Base-by-base conservation (phyloP, 2,888 invertebrate genomes). In the Lasius platythorax region DNA sequence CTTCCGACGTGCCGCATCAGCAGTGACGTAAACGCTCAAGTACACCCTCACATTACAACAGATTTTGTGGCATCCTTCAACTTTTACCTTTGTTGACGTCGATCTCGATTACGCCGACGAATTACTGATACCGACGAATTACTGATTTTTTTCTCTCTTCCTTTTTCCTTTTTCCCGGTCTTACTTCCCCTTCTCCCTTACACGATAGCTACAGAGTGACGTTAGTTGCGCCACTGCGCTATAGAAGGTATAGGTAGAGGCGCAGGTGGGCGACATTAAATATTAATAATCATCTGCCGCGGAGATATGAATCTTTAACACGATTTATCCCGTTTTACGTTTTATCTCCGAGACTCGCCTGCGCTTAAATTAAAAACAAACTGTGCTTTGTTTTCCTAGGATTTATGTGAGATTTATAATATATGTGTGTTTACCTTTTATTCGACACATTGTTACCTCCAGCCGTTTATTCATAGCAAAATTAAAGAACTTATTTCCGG, bases 281-380 rank as follows among this genome's bases (percentile, higher is more conserved):
- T 40, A 78, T 56, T 78, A 56, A 78, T 53, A 78, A 78, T 78
- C 40, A 30, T 78, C 68, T 40, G 50, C 50, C 46, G 37, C 28
- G 37, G 53, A 37, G 68, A 78, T 67, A 67, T 67, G 40, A 78
- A 78, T 56, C 28, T 78, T 67, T 67, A 56, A 78, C 40, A n/a
- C 15, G 76, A 76, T 56, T 76, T 76, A 56, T 66, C 66, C 23
- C 3, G 11, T 37, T 64, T 75, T 46, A 23, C 50, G 37, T 40
- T 76, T 78, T 23, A 78, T n/a, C 67, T 78, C 56, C 18, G 53
- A 56, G 3, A n/a, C 18, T 53, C 23, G 46, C 15, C 12, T n/a
- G 56, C 56, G 76, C 12, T 78, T 78, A 78, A 78, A 78, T 78
- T 68, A 78, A 78, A 78, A 78, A 68, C 37, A 66, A 76, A 58